Percentiles rank a stretch among this genome's conserved stretches.
These are phyloP conservation scores for Misgurnus anguillicaudatus DNA, from an alignment of 2,113 vertebrate genomes.

Conservation along the genomic window DNA sequence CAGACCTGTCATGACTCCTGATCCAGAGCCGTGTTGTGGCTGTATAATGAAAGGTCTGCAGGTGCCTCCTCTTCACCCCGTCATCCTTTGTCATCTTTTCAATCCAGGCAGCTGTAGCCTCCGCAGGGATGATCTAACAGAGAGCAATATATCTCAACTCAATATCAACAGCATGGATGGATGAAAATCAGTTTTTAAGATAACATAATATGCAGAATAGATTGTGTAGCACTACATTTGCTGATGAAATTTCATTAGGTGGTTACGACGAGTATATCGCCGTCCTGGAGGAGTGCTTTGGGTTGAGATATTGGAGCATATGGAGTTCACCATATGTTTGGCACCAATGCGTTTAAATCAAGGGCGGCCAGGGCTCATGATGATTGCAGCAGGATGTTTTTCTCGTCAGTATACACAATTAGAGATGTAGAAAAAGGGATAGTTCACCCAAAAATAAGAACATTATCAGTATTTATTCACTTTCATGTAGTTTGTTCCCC, in stretches of 20 bases:
- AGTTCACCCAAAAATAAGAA: background rate
- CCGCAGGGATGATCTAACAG: background rate
- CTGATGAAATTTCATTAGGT: background rate
- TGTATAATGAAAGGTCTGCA: slow-evolving; percentile 38
- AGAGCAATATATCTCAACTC: slow-evolving; percentile 16
- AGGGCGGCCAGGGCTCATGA: background rate
- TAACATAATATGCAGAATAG: background rate
- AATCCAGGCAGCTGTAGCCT: background rate
- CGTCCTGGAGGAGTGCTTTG: background rate
- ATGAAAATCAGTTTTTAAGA: background rate
- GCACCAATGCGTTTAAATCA: slow-evolving; percentile 28
- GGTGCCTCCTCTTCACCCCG: slow-evolving; percentile 4
- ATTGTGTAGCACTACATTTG: background rate
- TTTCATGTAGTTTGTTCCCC: too few species aligned
- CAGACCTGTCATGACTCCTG: slow-evolving; percentile 3
- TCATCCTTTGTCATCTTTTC: background rate
- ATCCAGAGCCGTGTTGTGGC: slow-evolving; percentile 1
- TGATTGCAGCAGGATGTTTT: background rate
- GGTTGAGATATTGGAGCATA: slow-evolving; percentile 18
- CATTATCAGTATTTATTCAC: too few species aligned
- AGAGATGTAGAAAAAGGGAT: too few species aligned
- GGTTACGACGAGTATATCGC: background rate
- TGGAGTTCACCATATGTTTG: slow-evolving; percentile 41
- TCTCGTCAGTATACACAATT: background rate
- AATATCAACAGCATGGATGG: background rate